Evolutionary conservation across 2,113 vertebrate genomes (phyloP).

Genomic region (Coryphaenoides rupestris): DNA sequence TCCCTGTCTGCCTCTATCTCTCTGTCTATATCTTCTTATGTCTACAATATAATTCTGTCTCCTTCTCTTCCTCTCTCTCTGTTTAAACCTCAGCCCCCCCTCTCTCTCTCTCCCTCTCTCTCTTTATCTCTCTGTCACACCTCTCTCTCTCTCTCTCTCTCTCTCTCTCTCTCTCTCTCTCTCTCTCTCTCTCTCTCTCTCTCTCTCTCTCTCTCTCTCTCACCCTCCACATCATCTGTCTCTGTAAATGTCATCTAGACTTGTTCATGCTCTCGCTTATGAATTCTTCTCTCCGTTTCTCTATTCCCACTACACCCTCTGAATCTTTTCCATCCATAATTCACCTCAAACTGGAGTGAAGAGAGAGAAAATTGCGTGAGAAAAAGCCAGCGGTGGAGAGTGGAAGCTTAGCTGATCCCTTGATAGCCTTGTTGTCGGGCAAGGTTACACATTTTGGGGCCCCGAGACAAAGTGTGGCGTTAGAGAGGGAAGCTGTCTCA

Average conservation of each 20-base stretch:
- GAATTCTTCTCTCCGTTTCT: background rate
- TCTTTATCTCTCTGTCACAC: too few relatives aligned
- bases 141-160: too few relatives aligned
- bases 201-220: constrained; percentile 5
- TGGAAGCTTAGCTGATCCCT: constrained; percentile 20
- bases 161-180: too few relatives aligned
- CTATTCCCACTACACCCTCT: constrained; percentile 18
- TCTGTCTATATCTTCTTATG: too few relatives aligned
- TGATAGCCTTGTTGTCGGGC: constrained; percentile 23
- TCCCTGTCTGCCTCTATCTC: background rate
- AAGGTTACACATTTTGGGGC: background rate
- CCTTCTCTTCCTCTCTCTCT: background rate
- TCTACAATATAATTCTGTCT: too few relatives aligned
- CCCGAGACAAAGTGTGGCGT: background rate
- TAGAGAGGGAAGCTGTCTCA: constrained; percentile 40
- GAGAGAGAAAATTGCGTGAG: too few relatives aligned
- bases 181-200: background rate
- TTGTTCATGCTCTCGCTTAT: too few relatives aligned
- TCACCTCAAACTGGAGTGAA: background rate
- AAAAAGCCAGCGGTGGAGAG: background rate
- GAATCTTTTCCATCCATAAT: constrained; percentile 33
- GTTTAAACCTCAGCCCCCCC: too few relatives aligned
- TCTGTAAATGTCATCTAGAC: too few relatives aligned
- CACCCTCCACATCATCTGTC: background rate
- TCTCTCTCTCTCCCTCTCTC: background rate